Percentiles rank a stretch among this genome's conserved stretches.
Conservation (phyloP, 2,113 vertebrate species). For the Crypturellus undulatus region DNA sequence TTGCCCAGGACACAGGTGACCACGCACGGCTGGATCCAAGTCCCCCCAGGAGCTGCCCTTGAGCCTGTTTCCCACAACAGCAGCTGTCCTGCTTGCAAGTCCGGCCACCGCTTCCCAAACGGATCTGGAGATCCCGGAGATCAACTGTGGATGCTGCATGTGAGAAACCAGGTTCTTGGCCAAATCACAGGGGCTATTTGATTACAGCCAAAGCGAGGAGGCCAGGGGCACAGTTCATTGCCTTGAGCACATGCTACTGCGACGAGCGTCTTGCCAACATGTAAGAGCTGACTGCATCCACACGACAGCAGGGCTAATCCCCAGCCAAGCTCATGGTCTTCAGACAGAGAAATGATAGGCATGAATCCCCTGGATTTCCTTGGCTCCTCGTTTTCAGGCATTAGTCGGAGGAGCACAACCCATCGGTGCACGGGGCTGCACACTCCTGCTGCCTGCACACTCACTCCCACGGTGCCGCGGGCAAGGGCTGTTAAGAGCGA, state of each 20-base stretch:
- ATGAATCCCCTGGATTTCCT: no score
- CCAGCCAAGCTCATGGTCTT: background rate
- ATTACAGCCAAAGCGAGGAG: background rate
- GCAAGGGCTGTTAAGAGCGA: background rate
- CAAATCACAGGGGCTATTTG: background rate
- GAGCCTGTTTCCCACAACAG: no score
- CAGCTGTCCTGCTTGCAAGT: background rate
- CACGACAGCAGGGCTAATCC: background rate
- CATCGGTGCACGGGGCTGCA: no score
- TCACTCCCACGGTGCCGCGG: accelerated
- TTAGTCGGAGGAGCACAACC: background rate
- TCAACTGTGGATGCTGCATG: background rate
- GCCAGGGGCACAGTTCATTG: background rate
- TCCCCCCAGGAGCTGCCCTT: background rate
- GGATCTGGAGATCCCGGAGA: background rate
- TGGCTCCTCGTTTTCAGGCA: background rate
- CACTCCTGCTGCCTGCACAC: background rate
- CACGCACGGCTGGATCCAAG: background rate
- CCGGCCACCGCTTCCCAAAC: background rate
- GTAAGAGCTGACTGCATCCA: background rate
- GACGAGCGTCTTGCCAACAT: background rate
- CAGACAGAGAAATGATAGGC: background rate
- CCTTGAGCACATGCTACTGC: background rate
- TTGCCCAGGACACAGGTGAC: accelerated
- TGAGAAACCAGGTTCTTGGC: background rate